Percentiles rank a stretch among this genome's conserved stretches.
phyloP scores from a whole-genome alignment of 2,113 vertebrate genomes.

The Ifrita kowaldi region DNA sequence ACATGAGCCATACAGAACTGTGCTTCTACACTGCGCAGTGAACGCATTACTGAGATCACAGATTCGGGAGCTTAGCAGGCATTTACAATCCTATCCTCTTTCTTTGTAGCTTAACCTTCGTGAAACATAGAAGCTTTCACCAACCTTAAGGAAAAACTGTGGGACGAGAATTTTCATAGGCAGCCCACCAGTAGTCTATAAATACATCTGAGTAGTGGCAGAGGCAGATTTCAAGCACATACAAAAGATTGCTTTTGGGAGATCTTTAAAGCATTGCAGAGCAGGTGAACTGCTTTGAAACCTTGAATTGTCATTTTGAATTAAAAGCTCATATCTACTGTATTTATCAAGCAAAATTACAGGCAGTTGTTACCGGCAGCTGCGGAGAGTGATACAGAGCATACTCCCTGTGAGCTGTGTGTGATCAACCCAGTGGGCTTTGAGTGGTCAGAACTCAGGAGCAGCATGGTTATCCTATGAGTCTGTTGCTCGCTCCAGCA shows the following conservation, averaged over 20 bases:
- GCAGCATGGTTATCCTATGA: neutral
- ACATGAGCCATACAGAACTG: neutral
- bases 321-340: neutral
- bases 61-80: neutral
- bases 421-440: neutral
- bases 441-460: neutral
- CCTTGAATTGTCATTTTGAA: slow-evolving; percentile 13
- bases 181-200: slow-evolving; percentile 58
- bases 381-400: neutral
- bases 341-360: slow-evolving; percentile 18
- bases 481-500: neutral
- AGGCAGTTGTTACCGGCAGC: neutral
- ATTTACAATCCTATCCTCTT: neutral
- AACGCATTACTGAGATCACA: neutral
- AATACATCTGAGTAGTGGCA: slow-evolving; percentile 54
- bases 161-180: slow-evolving; percentile 53
- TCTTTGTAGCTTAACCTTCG: slow-evolving; percentile 38
- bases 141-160: slow-evolving; percentile 40
- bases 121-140: slow-evolving; percentile 25
- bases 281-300: slow-evolving; percentile 24
- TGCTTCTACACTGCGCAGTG: neutral
- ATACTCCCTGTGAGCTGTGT: neutral
- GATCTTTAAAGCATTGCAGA: slow-evolving; percentile 1
- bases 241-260: slow-evolving; percentile 33
- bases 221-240: slow-evolving; percentile 46